Evolutionary conservation across 2,797 vertebrate genomes (phyloP), one percentile per base, ranked within the genome.

Genomic region (Pygocentrus nattereri): DNA sequence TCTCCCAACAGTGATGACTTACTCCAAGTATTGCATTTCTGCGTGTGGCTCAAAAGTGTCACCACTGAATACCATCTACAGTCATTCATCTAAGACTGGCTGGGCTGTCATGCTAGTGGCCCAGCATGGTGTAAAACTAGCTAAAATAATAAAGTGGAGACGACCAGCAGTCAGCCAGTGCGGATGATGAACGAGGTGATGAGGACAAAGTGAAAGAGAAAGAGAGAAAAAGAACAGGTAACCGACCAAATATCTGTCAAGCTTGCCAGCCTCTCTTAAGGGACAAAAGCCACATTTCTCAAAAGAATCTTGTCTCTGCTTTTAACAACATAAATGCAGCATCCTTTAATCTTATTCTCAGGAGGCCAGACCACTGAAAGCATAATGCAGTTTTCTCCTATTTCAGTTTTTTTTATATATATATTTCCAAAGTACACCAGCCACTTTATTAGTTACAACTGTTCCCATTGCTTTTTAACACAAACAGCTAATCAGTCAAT

Each of bases 131-230:
- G 76, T 84, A 80, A 90, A 90, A 85, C 82, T 81, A 80, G 87
- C 84, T 79, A 82, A 74, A 54, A 71, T 90, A 91, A 91, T 91
- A 86, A 90, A 89, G 84, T 80, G 86, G 49, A 78, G 73, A 76
- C 44, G 31, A 71, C 31, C 71, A 83, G 77, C 74, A 83, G 84
- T 73, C n/a, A 50, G 34, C 75, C 38, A 27, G 58, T 44, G 59
- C 15, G 34, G 70, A 85, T 85, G 82, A 87, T 88, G 76, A 85
- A 86, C 85, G 85, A 78, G 81, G 47, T 52, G 79, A 82, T 76
- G 74, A 79, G 31, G 56, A 80, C 21, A 47, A 69, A 86, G 64
- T 34, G 52, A 58, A 19, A 75, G 38, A 34, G 81, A 80, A 52
- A 85, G 68, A 76, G 71, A 50, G 73, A 74, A 41, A 68, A n/a